phyloP scores from a whole-genome alignment of 1,140 invertebrate genomes.

The Paralvinella palmiformis region DNA sequence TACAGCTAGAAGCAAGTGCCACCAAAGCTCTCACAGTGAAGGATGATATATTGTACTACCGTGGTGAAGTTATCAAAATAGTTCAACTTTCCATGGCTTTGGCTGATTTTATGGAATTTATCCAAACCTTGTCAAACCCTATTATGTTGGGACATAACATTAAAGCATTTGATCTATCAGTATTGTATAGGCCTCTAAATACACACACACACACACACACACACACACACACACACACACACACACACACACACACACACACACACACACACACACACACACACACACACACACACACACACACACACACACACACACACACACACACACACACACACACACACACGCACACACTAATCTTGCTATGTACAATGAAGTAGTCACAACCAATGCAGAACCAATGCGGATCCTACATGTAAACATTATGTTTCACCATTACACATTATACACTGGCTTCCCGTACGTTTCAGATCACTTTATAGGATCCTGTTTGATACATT shows the following conservation, averaged over 20 bases:
- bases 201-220: background rate
- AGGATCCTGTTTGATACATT: no score
- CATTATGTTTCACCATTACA: no score
- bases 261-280: background rate
- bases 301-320: constrained; percentile 1
- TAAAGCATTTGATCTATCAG: background rate
- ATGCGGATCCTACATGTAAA: no score
- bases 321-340: background rate
- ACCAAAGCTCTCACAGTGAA: no score
- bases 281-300: background rate
- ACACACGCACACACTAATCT: background rate
- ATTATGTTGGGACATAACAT: background rate
- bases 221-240: background rate
- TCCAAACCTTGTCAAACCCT: background rate
- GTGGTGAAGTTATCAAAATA: background rate
- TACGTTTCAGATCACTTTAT: no score
- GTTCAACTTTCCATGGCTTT: background rate
- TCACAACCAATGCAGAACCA: no score
- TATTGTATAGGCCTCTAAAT: background rate
- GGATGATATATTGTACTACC: background rate
- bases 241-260: background rate
- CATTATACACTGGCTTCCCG: no score
- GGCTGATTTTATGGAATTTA: background rate
- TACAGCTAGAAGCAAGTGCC: no score
- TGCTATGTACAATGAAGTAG: background rate